These are phyloP conservation scores for Rhincodon typus DNA, from an alignment of 2,797 vertebrate species.

Conservation along the genomic window DNA sequence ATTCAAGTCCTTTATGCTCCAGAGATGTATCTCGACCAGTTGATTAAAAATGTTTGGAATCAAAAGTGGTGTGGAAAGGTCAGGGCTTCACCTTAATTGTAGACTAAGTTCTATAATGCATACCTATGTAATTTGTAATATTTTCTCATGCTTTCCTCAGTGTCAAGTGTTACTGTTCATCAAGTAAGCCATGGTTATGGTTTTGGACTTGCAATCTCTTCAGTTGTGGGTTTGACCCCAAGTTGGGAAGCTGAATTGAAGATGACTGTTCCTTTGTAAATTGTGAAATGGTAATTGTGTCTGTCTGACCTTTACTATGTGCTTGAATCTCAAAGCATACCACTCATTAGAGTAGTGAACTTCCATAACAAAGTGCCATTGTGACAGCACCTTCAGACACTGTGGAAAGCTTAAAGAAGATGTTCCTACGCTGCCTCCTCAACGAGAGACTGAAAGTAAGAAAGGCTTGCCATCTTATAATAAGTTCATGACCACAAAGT, in stretches of 20 bases:
- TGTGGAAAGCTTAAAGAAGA: too few species aligned
- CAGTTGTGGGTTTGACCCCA: background rate
- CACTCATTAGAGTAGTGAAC: background rate
- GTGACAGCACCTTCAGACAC: too few species aligned
- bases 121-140: background rate
- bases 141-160: background rate
- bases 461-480: too few species aligned
- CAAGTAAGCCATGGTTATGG: background rate
- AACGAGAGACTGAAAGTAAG: too few species aligned
- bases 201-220: too few species aligned
- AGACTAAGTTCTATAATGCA: background rate
- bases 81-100: background rate
- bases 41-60: background rate
- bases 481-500: too few species aligned
- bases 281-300: background rate
- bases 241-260: background rate
- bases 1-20: too few species aligned
- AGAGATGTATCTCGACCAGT: too few species aligned
- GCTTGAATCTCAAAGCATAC: background rate
- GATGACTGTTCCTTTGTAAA: background rate
- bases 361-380: too few species aligned
- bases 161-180: background rate
- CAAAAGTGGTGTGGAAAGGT: background rate
- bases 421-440: too few species aligned
- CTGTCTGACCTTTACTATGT: background rate